phyloP scores from a whole-genome alignment of 2,113 vertebrate species.

The Oreocharis arfaki region DNA sequence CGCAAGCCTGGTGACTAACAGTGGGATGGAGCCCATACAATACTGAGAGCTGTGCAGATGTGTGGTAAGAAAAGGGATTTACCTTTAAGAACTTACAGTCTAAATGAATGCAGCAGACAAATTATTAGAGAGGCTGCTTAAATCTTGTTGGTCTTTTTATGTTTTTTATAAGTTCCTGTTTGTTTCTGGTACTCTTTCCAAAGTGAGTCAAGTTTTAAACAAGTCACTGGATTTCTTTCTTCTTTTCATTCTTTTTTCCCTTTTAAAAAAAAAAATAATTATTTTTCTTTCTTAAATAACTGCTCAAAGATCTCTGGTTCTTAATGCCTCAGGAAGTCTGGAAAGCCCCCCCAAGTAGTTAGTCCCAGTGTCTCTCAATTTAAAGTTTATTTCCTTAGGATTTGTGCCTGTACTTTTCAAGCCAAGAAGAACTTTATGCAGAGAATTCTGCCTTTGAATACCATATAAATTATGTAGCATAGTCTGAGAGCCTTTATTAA shows the following conservation, averaged over 20 bases:
- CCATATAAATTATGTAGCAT: not conserved
- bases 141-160: not conserved
- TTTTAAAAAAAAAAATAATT: no score
- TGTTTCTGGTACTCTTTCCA: not conserved
- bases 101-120: not conserved
- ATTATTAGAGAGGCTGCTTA: not conserved
- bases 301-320: not conserved
- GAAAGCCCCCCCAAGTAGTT: not conserved
- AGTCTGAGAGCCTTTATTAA: not conserved
- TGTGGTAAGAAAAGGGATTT: not conserved
- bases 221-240: not conserved
- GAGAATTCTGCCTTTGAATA: not conserved
- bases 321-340: not conserved
- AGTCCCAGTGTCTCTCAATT: not conserved
- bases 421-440: not conserved
- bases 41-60: not conserved
- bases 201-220: not conserved
- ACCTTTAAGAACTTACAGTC: not conserved
- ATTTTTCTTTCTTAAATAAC: not conserved
- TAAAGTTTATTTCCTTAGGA: not conserved
- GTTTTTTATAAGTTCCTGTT: not conserved
- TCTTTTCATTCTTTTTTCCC: accelerated
- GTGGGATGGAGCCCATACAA: not conserved
- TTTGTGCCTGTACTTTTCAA: not conserved
- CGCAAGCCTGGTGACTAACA: not conserved